Evolutionary conservation across 2,888 invertebrate species (phyloP), one percentile per base, ranked within the genome.

Genomic region (Hydropsyche betteni): DNA sequence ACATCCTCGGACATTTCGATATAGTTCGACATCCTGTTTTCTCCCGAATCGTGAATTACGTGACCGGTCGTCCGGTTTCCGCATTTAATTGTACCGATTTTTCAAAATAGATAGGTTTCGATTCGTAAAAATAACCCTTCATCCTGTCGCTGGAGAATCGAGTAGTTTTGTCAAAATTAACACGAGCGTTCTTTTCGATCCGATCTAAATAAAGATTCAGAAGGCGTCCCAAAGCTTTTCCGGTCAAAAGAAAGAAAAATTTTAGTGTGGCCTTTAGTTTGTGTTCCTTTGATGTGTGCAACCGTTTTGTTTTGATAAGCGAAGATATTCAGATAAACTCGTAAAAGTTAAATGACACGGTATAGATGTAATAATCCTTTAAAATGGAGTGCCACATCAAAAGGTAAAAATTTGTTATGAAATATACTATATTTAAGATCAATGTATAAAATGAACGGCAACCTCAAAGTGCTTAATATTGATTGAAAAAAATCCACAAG

Each of bases 1-100:
- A 61, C 69, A 75, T 77, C 77, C 77, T 75, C 73, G 68, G 58
- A 69, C 68, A 70, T 70, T 70, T 51, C 24, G 33, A 61, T 61
- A 61, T 10, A 10, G 24, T 16, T 5, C 12, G 12, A 44, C 33
- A 33, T 64, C 64, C 64, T 24, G 64, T 64, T 12, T 64, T 64
- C 36, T 64, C 64, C 64, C 12, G 64, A 33, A 6, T 16, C 16
- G 5, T 64, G 44, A 44, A 44, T 44, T 44, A 44, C 64, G 64
- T 36, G 64, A 36, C 64, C 64, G 36, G 64, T 64, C 34, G 24
- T 64, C 36, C 64, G 64, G 64, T 36, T 64, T 64, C n/a, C n/a
- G 64, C 6, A 64, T 55, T 24, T 14, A 6, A 16, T 55, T 55
- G 14, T 16, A n/a, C 16, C 16, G 44, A 8, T 44, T 44, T 44